Evolutionary conservation across 2,113 vertebrate species (phyloP), one percentile per base, ranked within the genome.

Genomic region (Cynocephalus volans): DNA sequence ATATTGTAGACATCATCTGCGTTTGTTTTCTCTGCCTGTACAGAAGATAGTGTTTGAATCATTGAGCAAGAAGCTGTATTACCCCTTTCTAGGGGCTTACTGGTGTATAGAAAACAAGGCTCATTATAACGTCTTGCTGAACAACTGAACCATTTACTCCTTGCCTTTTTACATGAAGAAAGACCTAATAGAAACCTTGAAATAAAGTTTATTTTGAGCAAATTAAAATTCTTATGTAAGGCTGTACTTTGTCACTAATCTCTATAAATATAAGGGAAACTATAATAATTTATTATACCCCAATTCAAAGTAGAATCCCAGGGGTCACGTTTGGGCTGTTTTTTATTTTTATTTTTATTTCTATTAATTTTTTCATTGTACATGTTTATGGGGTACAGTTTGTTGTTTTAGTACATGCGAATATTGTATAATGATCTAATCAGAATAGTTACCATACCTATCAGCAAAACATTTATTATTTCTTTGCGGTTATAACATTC

Each of bases 191-290:
- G 31, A 76, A 70, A 95, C 36, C 28, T 97, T 77, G 70, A 90
- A 76, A 60, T 84, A 70, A 45, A 88, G 17, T 58, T 90, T 77
- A 41, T 72, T 82, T 95, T 50, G 45, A 60, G 9, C 9, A 90
- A 81, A 64, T 75, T 91, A 69, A 76, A 91, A 60, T 90, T 93
- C n/a, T 93, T 93, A 85, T 33, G 24, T 15, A 85, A 70, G 73
- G n/a, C 6, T 75, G 8, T 64, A 60, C 50, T 86, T 92, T 83
- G 3, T 81, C 33, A 86, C 13, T 87, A 69, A 89, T 92, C 28
- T 89, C 67, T 62, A 11, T 60, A 85, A 88, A 85, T 70, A 85
- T 3, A 77, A 90, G 91, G 19, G 14, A 80, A 85, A 87, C 24
- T 88, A 52, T 77, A 31, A 65, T 76, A 70, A 79, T 83, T 93